Base-by-base conservation (phyloP, 2,888 invertebrate genomes). In the Steromphala cineraria region DNA sequence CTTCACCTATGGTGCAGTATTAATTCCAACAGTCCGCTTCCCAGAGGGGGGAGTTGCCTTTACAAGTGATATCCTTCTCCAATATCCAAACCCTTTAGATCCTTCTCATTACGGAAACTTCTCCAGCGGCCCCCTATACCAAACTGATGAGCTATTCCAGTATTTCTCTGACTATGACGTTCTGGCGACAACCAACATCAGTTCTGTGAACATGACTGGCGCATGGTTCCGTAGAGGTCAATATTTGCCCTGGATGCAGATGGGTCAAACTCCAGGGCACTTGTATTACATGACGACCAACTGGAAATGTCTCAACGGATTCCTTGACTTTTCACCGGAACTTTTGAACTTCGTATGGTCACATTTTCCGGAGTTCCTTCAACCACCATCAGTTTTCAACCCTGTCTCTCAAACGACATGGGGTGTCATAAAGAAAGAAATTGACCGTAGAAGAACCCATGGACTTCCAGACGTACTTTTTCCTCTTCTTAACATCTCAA, bases 161-260 rank as follows among this genome's bases (percentile, higher is more conserved):
- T 87, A 81, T 53, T 85, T 81, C 52, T 81, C 83, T 2, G 84
- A 86, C 67, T 67, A 75, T 24, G 81, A 82, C 10, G 40, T 56
- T 0, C 78, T 87, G 53, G 62, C 53, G 3, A 46, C 46, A 10
- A 76, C 82, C 2, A 17, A 74, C 36, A 53, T 76, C 2, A 24
- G 74, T 10, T 81, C 82, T 40, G 80, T 86, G 15, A 78, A 82
- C 19, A 56, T 74, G 74, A 81, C 80, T 10, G 82, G 81, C 13
- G 85, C 88, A 0, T 87, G 88, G 88, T 79, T 81, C 4, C 80
- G 86, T 19, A 81, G 83, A n/a, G 80, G 81, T 2, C 83, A 88
- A 46, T 88, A 84, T 56, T 74, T 87, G 19, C 88, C 88, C 3
- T 88, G 88, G 87, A 83, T 87, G 84, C 86, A 85, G 67, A 85